phyloP scores from a whole-genome alignment of 2,888 invertebrate genomes.

The Kryphioiulus occultus region DNA sequence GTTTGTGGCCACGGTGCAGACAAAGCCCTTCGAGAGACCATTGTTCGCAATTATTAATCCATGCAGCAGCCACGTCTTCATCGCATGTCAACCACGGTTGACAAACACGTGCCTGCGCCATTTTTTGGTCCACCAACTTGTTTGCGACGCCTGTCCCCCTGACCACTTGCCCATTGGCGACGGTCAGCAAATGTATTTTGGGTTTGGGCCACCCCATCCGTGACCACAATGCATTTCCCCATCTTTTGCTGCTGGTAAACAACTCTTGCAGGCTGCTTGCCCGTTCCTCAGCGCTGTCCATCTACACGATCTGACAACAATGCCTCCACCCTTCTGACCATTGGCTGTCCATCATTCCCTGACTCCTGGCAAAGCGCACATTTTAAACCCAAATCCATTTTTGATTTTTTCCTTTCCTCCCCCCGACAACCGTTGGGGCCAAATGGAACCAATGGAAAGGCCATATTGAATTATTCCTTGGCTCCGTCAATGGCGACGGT shows the following conservation, averaged over 20 bases:
- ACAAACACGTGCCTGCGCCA: not conserved
- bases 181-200: not conserved
- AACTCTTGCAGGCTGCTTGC: conserved; percentile 22
- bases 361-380: conserved; percentile 17
- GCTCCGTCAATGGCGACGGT: not conserved
- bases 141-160: not conserved
- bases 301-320: conserved; percentile 13
- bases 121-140: not conserved
- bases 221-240: conserved; percentile 3
- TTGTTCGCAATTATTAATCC: conserved; percentile 9
- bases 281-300: conserved; percentile 48
- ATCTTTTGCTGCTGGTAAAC: conserved; percentile 40
- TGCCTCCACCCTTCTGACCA: not conserved
- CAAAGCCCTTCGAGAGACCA: not conserved
- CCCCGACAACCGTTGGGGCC: not conserved
- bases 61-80: not conserved
- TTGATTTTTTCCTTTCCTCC: not conserved
- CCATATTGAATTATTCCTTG: conserved; percentile 23
- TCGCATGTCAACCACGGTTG: conserved; percentile 26
- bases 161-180: not conserved
- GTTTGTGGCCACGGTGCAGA: not conserved
- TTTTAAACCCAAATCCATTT: not conserved
- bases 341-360: not conserved
- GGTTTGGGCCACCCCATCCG: not conserved
- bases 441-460: conserved; percentile 7